These are phyloP conservation scores for Leptestheria dahalacensis DNA, from an alignment of 1,140 invertebrate genomes.

Conservation along the genomic window DNA sequence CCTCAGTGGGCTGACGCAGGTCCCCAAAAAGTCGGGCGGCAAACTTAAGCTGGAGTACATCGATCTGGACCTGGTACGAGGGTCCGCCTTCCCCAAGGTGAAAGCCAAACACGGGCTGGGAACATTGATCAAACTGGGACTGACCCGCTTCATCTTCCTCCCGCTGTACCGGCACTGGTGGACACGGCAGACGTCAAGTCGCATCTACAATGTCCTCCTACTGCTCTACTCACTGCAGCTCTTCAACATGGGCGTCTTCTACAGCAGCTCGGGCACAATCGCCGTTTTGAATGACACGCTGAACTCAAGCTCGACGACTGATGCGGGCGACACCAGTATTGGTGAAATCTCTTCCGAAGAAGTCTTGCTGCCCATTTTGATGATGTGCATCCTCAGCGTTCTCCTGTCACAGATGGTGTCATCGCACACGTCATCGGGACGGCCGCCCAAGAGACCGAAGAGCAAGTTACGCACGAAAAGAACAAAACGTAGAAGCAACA, in stretches of 20 bases:
- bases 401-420: slow-evolving; percentile 77
- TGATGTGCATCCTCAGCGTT: slow-evolving; percentile 64
- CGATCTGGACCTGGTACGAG: slow-evolving; percentile 85
- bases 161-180: slow-evolving; percentile 75
- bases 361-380: slow-evolving; percentile 55
- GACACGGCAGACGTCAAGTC: slow-evolving; percentile 63
- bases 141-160: slow-evolving; percentile 60
- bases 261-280: slow-evolving; percentile 21
- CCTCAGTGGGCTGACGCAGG: slow-evolving; percentile 62
- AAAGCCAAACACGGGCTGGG: slow-evolving; percentile 77
- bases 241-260: slow-evolving; percentile 47
- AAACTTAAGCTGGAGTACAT: slow-evolving; percentile 83
- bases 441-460: neutral
- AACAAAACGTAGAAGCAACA: slow-evolving; percentile 1
- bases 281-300: neutral
- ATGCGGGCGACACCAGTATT: slow-evolving; percentile 17
- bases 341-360: slow-evolving; percentile 41
- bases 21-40: slow-evolving; percentile 67
- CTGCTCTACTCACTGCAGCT: slow-evolving; percentile 60
- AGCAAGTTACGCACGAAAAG: slow-evolving; percentile 3
- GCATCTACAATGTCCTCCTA: slow-evolving; percentile 53
- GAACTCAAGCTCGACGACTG: neutral
- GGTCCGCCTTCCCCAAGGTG: slow-evolving; percentile 79
- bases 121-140: slow-evolving; percentile 59
- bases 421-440: slow-evolving; percentile 18